phyloP scores from a whole-genome alignment of 2,888 invertebrate species.

The Encarsia formosa region DNA sequence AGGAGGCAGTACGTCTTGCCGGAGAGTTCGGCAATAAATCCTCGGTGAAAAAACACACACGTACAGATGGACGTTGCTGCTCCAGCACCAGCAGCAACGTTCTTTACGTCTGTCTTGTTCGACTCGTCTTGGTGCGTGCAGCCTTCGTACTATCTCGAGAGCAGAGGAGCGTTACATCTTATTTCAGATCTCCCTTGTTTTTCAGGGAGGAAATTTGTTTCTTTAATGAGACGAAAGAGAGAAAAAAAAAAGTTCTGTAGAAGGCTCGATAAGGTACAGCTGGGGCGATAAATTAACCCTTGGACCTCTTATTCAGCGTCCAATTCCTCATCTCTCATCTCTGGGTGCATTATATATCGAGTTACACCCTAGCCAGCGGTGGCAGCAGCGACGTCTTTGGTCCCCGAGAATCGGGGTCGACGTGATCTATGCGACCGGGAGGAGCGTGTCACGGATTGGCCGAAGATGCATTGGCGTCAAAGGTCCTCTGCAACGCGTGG shows the following conservation, averaged over 20 bases:
- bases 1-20: background rate
- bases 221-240: background rate
- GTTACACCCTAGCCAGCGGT: slow-evolving; percentile 4
- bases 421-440: slow-evolving; percentile 42
- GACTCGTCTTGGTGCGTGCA: slow-evolving; percentile 30
- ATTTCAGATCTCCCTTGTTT: slow-evolving; percentile 16
- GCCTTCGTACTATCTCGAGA: slow-evolving; percentile 29
- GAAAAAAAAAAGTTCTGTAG: background rate
- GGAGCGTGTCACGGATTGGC: slow-evolving; percentile 40
- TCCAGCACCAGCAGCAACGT: no score
- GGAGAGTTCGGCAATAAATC: slow-evolving; percentile 49
- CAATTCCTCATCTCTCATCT: slow-evolving; percentile 18
- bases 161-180: no score
- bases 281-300: background rate
- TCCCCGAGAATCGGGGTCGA: slow-evolving; percentile 34
- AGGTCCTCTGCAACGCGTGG: no score
- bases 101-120: slow-evolving; percentile 33
- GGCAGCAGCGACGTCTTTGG: background rate
- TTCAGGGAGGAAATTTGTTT: no score
- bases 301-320: slow-evolving; percentile 22
- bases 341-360: slow-evolving; percentile 15
- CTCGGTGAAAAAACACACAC: slow-evolving; percentile 46
- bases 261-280: background rate
- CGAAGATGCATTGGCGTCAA: slow-evolving; percentile 38
- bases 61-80: background rate